Evolutionary conservation across 2,113 vertebrate species (phyloP), one percentile per base, ranked within the genome.

Genomic region (Psittacula cyanocephala): DNA sequence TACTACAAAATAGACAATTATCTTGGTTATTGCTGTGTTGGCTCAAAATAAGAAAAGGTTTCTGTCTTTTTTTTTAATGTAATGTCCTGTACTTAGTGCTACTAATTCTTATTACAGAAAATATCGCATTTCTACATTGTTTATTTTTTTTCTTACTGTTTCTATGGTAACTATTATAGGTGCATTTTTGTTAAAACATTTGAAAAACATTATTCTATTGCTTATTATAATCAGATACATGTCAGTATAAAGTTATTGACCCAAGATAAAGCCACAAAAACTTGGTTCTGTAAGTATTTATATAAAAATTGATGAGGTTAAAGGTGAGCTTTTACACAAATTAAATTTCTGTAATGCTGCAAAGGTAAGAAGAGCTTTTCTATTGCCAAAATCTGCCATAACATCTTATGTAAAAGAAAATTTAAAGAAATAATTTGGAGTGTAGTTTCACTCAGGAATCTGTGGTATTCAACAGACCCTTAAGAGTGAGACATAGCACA

Each of bases 101-200:
- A 72, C 9, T 29, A 33, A 80, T 80, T 69, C n/a, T 23, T 65
- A 27, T 67, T 76, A 64, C 37, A 72, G 33, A 80, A 80, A 72
- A 49, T n/a, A 46, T 17, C 49, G 39, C 29, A 70, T 49, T 89
- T 75, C 35, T 31, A 39, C 10, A 2, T 78, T 88, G 78, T 91
- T 80, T 92, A 64, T 81, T 17, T 31, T 91, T 87, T 55, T 74
- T 11, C 89, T 39, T 83, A 31, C 65, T 92, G 89, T 95, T 92
- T 86, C 94, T 93, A 88, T 91, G 52, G 93, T 46, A 91, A 95
- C 83, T 81, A 55, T n/a, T 57, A 60, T 24, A 91, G 46, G 60
- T 76, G 41, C 7, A 75, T 31, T 35, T 37, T 91, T 91, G 20
- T 49, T 67, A 62, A 67, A 79, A 82, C 5, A 6, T 64, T 88